Percentiles rank a stretch among this genome's conserved stretches.
Conservation (phyloP, 2,888 invertebrate species). For the Scrobipalpa costella region DNA sequence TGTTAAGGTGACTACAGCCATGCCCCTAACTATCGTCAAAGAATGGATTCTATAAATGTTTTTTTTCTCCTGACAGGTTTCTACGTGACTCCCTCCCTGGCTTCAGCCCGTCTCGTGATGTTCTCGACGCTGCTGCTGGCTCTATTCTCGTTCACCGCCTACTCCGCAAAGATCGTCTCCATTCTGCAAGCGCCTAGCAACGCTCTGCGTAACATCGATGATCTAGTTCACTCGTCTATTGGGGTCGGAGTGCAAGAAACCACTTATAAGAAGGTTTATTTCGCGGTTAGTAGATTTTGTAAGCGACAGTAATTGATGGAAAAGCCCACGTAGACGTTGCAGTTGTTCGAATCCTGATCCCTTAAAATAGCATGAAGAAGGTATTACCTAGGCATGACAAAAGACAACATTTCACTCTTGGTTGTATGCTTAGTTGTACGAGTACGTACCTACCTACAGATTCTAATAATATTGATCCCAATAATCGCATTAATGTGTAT, state of each 20-base stretch:
- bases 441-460: no score
- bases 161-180: slow-evolving; percentile 84
- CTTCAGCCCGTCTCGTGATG: slow-evolving; percentile 78
- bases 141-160: slow-evolving; percentile 83
- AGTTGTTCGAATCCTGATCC: no score
- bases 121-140: slow-evolving; percentile 78
- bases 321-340: background rate
- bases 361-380: no score
- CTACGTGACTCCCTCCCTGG: slow-evolving; percentile 65
- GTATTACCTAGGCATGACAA: no score
- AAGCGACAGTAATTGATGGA: background rate
- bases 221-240: slow-evolving; percentile 80
- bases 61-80: slow-evolving; percentile 58
- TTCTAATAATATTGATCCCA: background rate
- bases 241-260: slow-evolving; percentile 81
- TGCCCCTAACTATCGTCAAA: no score
- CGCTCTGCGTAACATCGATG: slow-evolving; percentile 76
- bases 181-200: slow-evolving; percentile 83
- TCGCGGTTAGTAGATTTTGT: slow-evolving; percentile 58
- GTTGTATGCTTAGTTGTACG: background rate
- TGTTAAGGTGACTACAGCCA: background rate
- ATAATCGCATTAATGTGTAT: background rate
- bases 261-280: slow-evolving; percentile 81
- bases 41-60: background rate
- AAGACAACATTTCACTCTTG: background rate